Percentiles rank a stretch among this genome's conserved stretches.
Conservation (phyloP, 2,113 vertebrate species). For the Cyprinodon variegatus region DNA sequence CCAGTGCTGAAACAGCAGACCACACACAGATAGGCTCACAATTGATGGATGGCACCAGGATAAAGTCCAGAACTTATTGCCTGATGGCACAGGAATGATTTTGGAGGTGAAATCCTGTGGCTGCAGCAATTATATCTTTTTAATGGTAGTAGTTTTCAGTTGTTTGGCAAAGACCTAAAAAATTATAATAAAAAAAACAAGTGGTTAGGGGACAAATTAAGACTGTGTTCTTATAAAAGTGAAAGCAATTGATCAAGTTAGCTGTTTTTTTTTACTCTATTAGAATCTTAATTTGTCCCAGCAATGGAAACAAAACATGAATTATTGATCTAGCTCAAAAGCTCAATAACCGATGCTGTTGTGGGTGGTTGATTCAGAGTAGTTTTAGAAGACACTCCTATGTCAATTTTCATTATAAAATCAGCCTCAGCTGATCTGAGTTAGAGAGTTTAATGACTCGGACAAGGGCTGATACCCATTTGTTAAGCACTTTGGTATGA, state of each 20-base stretch:
- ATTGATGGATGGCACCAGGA: slow-evolving; percentile 61
- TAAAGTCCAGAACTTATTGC: slow-evolving; percentile 45
- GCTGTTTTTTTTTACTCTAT: slow-evolving; percentile 49
- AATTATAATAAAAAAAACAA: background rate
- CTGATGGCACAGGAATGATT: slow-evolving; percentile 27
- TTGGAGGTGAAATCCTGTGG: slow-evolving; percentile 22
- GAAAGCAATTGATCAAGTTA: slow-evolving; percentile 55
- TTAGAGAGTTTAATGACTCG: slow-evolving; percentile 21
- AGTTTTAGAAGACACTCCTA: slow-evolving; percentile 3
- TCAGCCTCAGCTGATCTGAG: slow-evolving; percentile 32
- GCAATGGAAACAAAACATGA: slow-evolving; percentile 54
- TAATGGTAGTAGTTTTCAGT: slow-evolving; percentile 12
- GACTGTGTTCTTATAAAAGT: slow-evolving; percentile 1
- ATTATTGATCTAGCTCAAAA: slow-evolving; percentile 53
- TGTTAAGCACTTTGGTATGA: slow-evolving; percentile 60
- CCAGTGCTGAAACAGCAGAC: slow-evolving; percentile 73
- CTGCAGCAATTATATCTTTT: slow-evolving; percentile 38
- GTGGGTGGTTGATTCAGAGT: background rate
- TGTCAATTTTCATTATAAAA: slow-evolving; percentile 5
- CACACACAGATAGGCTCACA: slow-evolving; percentile 48
- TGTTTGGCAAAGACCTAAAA: background rate
- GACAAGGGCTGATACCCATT: slow-evolving; percentile 50
- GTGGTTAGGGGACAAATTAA: slow-evolving; percentile 2
- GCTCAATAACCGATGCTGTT: slow-evolving; percentile 23
- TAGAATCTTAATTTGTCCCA: slow-evolving; percentile 62